A percentile compares a stretch with the other conserved stretches of the same genome.
Conservation (phyloP, 2,113 vertebrate genomes). For the Nothobranchius kuhntae region DNA sequence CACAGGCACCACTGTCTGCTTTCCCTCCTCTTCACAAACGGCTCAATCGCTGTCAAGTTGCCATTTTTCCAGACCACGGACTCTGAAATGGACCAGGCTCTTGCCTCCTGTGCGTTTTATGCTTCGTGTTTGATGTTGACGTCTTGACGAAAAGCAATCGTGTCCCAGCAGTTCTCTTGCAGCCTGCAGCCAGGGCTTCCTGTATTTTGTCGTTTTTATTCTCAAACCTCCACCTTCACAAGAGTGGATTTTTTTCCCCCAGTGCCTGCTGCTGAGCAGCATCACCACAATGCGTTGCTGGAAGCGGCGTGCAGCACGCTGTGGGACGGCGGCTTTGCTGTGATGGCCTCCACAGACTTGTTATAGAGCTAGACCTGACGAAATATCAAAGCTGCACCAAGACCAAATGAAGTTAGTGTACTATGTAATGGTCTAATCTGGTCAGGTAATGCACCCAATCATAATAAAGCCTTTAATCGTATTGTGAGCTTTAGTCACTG, state of each 20-base stretch:
- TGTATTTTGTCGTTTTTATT: conserved; percentile 23
- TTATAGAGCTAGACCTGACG: not conserved
- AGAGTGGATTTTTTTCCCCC: conserved; percentile 9
- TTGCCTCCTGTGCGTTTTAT: conserved; percentile 11
- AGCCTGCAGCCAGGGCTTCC: conserved; percentile 28
- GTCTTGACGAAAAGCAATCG: conserved; percentile 26
- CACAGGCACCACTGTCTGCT: not conserved
- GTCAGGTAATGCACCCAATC: not conserved
- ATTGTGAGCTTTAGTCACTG: not conserved
- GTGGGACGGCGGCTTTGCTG: not conserved
- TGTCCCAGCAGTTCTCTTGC: conserved; percentile 27
- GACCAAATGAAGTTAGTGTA: not conserved
- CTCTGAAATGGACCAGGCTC: conserved; percentile 21
- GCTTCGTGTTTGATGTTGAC: conserved; percentile 15
- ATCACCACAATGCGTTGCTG: conserved; percentile 14
- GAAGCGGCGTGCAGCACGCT: conserved; percentile 1
- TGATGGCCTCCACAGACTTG: not conserved
- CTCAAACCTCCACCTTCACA: conserved; percentile 6
- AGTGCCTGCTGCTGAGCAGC: conserved; percentile 17
- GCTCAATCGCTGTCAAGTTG: conserved; percentile 21
- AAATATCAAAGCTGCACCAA: not conserved
- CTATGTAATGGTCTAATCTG: not conserved
- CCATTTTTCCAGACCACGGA: conserved; percentile 12
- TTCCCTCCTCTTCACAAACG: not conserved
- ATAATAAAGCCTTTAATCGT: not conserved